Evolutionary conservation across 2,797 vertebrate species (phyloP), one percentile per base, ranked within the genome.

Genomic region (Pangasius macronema): DNA sequence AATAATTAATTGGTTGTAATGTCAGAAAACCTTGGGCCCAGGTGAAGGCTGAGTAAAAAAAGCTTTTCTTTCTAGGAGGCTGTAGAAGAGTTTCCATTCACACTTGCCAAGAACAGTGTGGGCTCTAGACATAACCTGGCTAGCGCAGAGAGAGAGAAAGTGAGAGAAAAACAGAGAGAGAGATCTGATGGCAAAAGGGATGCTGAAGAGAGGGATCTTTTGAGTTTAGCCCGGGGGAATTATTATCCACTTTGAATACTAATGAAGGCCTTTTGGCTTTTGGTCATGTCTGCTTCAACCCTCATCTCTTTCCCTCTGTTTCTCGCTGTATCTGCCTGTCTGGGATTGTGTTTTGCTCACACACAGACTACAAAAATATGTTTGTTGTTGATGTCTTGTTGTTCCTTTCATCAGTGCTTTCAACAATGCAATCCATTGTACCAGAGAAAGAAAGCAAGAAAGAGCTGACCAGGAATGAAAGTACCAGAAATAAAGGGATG

Each of bases 341-440:
- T 72, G 51, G 76, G 24, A 70, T 59, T 70, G 70, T 73, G 59
- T 46, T 89, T 82, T 85, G 65, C 89, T 90, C 79, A n/a, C 5
- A 88, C 88, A 84, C 72, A 81, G 80, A 67, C 18, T n/a, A 85
- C 70, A 93, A 91, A 91, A 90, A 93, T 92, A 93, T 85, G 94
- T 95, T 93, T 93, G 94, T 96, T 92, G 95, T 94, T 94, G 92
- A 91, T 27, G 46, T 9, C 46, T 87, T 92, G 95, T 95, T 96
- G 95, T 96, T 89, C 92, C 91, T 93, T 94, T 95, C 94, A 95
- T 95, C 93, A 94, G 89, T 42, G 91, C 88, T 88, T 65, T 86
- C 86, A 94, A 96, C 95, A 96, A 96, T 95, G 94, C 93, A 92
- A 94, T 93, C 94, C 93, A 95, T 93, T 96, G 94, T 95, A 93